Percentiles rank a stretch among this genome's conserved stretches.
Evolutionary conservation across 2,797 vertebrate genomes (phyloP).

Genomic region (Falco naumanni): DNA sequence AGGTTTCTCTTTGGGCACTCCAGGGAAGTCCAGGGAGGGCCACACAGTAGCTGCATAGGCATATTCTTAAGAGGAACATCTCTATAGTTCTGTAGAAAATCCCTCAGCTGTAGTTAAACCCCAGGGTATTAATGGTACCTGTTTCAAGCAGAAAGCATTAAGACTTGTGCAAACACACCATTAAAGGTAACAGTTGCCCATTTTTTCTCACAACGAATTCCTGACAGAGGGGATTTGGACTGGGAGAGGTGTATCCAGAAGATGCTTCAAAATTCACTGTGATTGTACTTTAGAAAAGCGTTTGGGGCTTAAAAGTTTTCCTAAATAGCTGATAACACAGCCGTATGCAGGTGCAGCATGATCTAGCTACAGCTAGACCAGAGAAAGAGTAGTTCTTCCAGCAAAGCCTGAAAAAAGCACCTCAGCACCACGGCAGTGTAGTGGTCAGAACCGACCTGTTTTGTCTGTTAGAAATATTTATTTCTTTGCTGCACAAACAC

Average conservation of each 20-base stretch:
- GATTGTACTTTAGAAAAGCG: background rate
- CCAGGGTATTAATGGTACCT: background rate
- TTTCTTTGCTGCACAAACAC: background rate
- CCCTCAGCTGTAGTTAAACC: background rate
- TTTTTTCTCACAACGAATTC: background rate
- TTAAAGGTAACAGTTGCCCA: background rate
- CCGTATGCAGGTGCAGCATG: background rate
- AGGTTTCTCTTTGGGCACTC: background rate
- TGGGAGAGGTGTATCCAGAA: background rate
- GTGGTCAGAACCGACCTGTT: background rate
- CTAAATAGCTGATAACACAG: background rate
- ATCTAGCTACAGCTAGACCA: background rate
- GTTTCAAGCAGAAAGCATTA: background rate
- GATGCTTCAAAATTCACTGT: background rate
- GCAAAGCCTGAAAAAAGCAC: background rate
- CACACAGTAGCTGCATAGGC: background rate
- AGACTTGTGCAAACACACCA: background rate
- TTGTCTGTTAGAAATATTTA: background rate
- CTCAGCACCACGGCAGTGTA: background rate
- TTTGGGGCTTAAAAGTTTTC: background rate
- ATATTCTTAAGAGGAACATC: background rate
- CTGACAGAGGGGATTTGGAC: background rate
- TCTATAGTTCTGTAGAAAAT: background rate
- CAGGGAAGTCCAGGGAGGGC: background rate
- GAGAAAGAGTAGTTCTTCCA: background rate